phyloP scores from a whole-genome alignment of 2,888 invertebrate species.

The Zaprionus bogoriensis region DNA sequence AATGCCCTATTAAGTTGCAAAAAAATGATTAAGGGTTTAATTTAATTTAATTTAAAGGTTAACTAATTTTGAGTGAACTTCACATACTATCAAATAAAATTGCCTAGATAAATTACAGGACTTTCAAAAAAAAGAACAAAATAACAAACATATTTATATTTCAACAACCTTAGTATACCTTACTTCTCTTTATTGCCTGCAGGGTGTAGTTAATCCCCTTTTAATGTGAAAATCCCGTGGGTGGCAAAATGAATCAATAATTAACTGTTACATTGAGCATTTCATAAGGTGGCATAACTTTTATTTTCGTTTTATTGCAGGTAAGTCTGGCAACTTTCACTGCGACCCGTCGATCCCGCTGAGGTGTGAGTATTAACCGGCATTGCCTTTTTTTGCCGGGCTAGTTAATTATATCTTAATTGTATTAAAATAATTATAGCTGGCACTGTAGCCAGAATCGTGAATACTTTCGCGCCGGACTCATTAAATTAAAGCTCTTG shows the following conservation, averaged over 20 bases:
- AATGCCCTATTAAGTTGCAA: no score
- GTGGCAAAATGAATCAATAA: background rate
- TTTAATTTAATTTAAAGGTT: no score
- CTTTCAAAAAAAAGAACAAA: no score
- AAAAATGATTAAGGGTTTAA: no score
- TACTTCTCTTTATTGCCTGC: no score
- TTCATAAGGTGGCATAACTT: background rate
- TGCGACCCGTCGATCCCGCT: background rate
- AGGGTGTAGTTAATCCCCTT: no score
- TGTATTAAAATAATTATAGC: constrained; percentile 39
- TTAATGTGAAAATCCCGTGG: background rate
- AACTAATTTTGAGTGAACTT: no score
- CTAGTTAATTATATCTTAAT: constrained; percentile 37
- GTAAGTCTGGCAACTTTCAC: constrained; percentile 29
- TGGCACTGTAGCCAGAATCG: constrained; percentile 12
- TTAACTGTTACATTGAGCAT: background rate
- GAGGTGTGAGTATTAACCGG: constrained; percentile 12
- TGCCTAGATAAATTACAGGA: no score
- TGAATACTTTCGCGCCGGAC: constrained; percentile 8
- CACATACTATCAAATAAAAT: no score
- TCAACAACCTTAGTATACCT: no score
- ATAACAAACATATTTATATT: no score
- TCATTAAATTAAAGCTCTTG: constrained; percentile 20
- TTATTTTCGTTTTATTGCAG: constrained; percentile 26
- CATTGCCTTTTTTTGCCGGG: background rate